Evolutionary conservation across 2,888 invertebrate genomes (phyloP).

Genomic region (Minunthozetes semirufus): DNA sequence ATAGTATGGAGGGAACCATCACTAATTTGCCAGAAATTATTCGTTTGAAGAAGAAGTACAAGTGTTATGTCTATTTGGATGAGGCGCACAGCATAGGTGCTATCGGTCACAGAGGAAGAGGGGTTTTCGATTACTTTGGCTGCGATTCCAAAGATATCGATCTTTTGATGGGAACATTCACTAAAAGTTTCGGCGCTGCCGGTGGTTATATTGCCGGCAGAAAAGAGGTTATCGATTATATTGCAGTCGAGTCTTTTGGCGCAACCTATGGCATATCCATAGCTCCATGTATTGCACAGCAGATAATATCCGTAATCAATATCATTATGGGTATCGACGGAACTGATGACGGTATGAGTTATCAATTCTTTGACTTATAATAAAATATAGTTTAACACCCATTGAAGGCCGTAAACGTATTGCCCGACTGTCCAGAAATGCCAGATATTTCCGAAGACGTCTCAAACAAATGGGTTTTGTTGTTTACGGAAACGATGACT

Average conservation of each 20-base stretch:
- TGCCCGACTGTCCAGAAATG: constrained; percentile 49
- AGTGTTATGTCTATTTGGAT: constrained; percentile 53
- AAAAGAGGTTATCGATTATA: constrained; percentile 42
- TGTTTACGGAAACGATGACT: constrained; percentile 54
- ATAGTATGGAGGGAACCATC: constrained; percentile 57
- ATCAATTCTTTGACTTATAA: neutral
- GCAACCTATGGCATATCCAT: constrained; percentile 76
- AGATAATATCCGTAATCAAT: constrained; percentile 77
- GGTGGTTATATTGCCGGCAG: constrained; percentile 54
- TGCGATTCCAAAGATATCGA: constrained; percentile 52
- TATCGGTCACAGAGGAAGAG: constrained; percentile 51
- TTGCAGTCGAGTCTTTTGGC: constrained; percentile 56
- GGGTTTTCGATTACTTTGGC: constrained; percentile 53
- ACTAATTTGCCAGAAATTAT: constrained; percentile 52
- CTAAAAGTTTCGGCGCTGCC: constrained; percentile 53
- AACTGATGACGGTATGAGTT: constrained; percentile 57
- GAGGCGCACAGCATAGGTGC: constrained; percentile 55
- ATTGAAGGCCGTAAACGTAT: constrained; percentile 49
- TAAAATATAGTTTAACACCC: neutral
- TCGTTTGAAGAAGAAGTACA: constrained; percentile 53
- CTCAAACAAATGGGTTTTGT: constrained; percentile 54
- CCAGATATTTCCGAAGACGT: constrained; percentile 50
- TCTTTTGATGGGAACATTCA: constrained; percentile 55
- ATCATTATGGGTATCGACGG: constrained; percentile 76
- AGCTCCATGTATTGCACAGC: constrained; percentile 81